These are phyloP conservation scores for Anhinga anhinga DNA, from an alignment of 2,113 vertebrate genomes.

Conservation along the genomic window DNA sequence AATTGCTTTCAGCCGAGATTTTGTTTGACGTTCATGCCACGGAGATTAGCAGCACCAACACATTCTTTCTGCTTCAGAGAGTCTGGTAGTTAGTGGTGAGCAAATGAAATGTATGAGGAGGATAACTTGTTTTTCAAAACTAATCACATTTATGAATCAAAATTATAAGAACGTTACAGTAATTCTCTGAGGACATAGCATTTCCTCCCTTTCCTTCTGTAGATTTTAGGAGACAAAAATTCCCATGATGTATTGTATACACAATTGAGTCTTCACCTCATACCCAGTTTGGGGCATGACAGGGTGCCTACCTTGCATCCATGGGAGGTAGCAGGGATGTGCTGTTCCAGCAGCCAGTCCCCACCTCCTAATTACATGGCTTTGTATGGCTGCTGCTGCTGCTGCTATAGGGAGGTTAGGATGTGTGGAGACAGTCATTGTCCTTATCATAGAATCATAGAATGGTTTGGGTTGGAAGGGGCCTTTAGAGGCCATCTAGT, in stretches of 20 bases:
- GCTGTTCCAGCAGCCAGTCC: not conserved
- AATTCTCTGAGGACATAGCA: not conserved
- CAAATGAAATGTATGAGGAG: not conserved
- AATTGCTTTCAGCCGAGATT: conserved; percentile 57
- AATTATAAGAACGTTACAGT: not conserved
- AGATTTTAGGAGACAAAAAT: not conserved
- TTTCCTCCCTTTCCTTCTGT: not conserved
- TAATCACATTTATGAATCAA: not conserved
- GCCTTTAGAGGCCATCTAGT: no score
- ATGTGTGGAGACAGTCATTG: not conserved
- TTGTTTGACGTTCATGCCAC: conserved; percentile 23
- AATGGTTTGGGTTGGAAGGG: no score
- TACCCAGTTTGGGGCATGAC: not conserved
- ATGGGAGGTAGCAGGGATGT: not conserved
- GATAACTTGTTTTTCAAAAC: conserved; percentile 1
- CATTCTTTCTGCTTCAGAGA: not conserved
- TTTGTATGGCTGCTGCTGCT: not conserved
- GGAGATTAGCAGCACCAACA: conserved; percentile 44
- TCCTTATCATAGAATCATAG: not conserved
- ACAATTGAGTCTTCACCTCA: not conserved
- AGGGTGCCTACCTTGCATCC: not conserved
- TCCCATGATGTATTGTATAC: not conserved
- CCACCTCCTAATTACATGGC: not conserved
- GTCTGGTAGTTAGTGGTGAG: not conserved
- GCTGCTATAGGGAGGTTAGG: not conserved